phyloP scores from a whole-genome alignment of 2,888 invertebrate species.

The Phytoseiulus persimilis region DNA sequence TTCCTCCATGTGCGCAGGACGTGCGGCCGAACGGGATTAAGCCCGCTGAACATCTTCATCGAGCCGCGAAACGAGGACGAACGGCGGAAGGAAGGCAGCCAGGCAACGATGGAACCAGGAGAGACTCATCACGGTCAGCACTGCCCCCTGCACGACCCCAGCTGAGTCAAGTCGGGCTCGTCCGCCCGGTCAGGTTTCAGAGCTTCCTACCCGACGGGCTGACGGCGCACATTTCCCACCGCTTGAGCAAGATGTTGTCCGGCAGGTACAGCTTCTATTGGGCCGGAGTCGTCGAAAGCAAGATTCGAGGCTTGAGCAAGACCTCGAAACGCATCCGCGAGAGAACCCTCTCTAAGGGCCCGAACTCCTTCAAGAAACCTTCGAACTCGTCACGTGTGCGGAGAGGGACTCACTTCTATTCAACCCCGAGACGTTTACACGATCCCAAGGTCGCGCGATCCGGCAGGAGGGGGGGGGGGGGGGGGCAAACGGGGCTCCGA shows the following conservation, averaged over 20 bases:
- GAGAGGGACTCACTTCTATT: too few species aligned
- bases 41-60: background rate
- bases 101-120: background rate
- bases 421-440: too few species aligned
- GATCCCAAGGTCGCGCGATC: too few species aligned
- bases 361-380: too few species aligned
- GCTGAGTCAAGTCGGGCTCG: background rate
- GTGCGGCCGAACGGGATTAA: background rate
- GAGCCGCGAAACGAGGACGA: background rate
- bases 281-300: too few species aligned
- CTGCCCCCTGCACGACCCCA: background rate
- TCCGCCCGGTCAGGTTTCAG: background rate
- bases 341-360: too few species aligned
- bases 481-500: background rate
- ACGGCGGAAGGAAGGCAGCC: background rate
- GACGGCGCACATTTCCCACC: background rate
- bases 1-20: background rate
- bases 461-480: too few species aligned
- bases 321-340: too few species aligned
- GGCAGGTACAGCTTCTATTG: background rate
- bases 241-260: background rate
- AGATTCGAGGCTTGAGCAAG: too few species aligned
- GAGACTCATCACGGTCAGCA: background rate
- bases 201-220: background rate
- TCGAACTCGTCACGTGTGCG: too few species aligned